Evolutionary conservation across 1,140 invertebrate species (phyloP).

Genomic region (Dendroctonus ponderosae): DNA sequence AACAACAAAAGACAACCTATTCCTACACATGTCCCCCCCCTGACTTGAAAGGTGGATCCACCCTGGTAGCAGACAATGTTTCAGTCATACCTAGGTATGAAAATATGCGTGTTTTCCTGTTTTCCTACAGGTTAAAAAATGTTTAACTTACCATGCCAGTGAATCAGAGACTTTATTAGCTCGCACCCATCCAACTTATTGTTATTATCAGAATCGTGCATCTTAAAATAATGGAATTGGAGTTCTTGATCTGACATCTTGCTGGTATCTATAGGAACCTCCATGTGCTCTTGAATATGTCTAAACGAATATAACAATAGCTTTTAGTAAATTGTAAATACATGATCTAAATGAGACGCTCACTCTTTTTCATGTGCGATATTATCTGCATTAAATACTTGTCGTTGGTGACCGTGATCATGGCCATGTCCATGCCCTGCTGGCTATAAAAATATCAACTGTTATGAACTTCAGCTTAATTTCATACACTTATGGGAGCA

Average conservation of each 20-base stretch:
- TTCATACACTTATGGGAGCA: too few relatives aligned
- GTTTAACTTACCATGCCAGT: conserved; percentile 79
- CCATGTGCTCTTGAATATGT: conserved; percentile 86
- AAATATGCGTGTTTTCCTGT: neutral
- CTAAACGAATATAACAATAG: conserved; percentile 52
- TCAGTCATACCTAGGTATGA: conserved; percentile 3
- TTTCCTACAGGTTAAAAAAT: neutral
- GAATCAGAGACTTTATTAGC: conserved; percentile 86
- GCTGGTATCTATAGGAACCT: conserved; percentile 89
- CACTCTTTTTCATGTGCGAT: conserved; percentile 76
- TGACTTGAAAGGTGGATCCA: too few relatives aligned
- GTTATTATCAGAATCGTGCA: conserved; percentile 95
- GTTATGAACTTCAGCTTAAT: too few relatives aligned
- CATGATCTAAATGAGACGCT: conserved; percentile 40
- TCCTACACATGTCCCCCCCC: too few relatives aligned
- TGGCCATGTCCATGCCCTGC: conserved; percentile 38
- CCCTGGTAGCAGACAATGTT: neutral
- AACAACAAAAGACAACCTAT: too few relatives aligned
- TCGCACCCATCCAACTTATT: conserved; percentile 94
- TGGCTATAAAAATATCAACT: neutral
- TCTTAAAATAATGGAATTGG: conserved; percentile 96
- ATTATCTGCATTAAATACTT: conserved; percentile 69
- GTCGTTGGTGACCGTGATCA: conserved; percentile 51
- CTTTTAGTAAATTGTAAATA: neutral
- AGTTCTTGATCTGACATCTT: conserved; percentile 93